Percentiles rank a stretch among this genome's conserved stretches.
phyloP scores from a whole-genome alignment of 1,140 invertebrate species.

The Drosophila willistoni region DNA sequence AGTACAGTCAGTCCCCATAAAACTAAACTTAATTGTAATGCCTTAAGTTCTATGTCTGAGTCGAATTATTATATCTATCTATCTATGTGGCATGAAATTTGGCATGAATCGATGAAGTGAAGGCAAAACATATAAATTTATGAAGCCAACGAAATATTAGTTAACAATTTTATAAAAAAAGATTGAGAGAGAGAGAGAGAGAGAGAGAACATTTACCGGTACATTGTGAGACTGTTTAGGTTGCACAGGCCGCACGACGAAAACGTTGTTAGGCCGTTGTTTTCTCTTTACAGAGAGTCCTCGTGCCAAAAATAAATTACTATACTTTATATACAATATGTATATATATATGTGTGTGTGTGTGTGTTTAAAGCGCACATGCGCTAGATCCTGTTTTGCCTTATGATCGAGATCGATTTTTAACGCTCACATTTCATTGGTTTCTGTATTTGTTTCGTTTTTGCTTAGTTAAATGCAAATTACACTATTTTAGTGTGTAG shows the following conservation, averaged over 20 bases:
- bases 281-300: slow-evolving; percentile 39
- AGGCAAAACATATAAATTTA: slow-evolving; percentile 5
- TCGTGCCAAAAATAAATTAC: slow-evolving; percentile 5
- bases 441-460: background rate
- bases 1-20: slow-evolving; percentile 10
- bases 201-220: slow-evolving; percentile 69
- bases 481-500: background rate
- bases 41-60: background rate
- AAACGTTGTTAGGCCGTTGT: slow-evolving; percentile 78
- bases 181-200: slow-evolving; percentile 23
- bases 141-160: slow-evolving; percentile 5
- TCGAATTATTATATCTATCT: background rate
- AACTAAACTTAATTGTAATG: slow-evolving; percentile 6
- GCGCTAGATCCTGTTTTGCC: slow-evolving; percentile 8
- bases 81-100: slow-evolving; percentile 3
- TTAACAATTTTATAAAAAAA: slow-evolving; percentile 35
- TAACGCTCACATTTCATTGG: slow-evolving; percentile 18
- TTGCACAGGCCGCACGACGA: slow-evolving; percentile 77
- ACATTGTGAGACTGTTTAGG: slow-evolving; percentile 78
- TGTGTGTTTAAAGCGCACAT: background rate
- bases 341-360: background rate
- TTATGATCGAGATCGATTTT: slow-evolving; percentile 24
- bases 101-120: slow-evolving; percentile 3
- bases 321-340: slow-evolving; percentile 7
- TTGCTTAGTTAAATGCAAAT: slow-evolving; percentile 19